A percentile compares a stretch with the other conserved stretches of the same genome.
Evolutionary conservation across 2,888 invertebrate species (phyloP).

Genomic region (Hyposoter dolosus): DNA sequence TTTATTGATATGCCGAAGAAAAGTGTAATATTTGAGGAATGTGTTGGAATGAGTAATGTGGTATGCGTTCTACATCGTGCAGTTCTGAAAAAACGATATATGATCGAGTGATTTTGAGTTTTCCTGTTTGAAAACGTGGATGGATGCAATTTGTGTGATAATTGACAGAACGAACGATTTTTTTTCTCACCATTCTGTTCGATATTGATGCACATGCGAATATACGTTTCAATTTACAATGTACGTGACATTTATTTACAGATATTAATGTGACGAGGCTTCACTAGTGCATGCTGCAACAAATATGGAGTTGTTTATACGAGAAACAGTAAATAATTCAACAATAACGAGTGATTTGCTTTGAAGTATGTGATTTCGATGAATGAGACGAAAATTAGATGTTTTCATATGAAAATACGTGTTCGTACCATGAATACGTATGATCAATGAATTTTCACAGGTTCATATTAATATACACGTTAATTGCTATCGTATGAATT

Average conservation of each 20-base stretch:
- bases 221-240: slow-evolving; percentile 7
- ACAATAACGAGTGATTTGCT: slow-evolving; percentile 37
- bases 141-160: slow-evolving; percentile 38
- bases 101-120: slow-evolving; percentile 13
- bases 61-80: slow-evolving; percentile 59
- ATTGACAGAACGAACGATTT: slow-evolving; percentile 5
- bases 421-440: slow-evolving; percentile 43
- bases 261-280: not conserved
- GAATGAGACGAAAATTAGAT: slow-evolving; percentile 49
- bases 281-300: slow-evolving; percentile 28
- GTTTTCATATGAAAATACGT: slow-evolving; percentile 10
- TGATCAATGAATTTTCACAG: slow-evolving; percentile 39
- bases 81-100: slow-evolving; percentile 26
- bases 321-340: slow-evolving; percentile 17
- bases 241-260: slow-evolving; percentile 8
- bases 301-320: slow-evolving; percentile 17
- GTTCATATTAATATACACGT: slow-evolving; percentile 22
- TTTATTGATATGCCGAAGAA: not conserved
- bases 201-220: slow-evolving; percentile 57
- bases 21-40: slow-evolving; percentile 32
- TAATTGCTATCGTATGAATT: slow-evolving; percentile 15
- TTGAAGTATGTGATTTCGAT: slow-evolving; percentile 38
- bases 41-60: slow-evolving; percentile 14
- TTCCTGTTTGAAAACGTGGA: slow-evolving; percentile 36
- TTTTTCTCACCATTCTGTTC: not conserved